Base-by-base conservation (phyloP, 2,797 vertebrate genomes). In the Rhinophrynus dorsalis region DNA sequence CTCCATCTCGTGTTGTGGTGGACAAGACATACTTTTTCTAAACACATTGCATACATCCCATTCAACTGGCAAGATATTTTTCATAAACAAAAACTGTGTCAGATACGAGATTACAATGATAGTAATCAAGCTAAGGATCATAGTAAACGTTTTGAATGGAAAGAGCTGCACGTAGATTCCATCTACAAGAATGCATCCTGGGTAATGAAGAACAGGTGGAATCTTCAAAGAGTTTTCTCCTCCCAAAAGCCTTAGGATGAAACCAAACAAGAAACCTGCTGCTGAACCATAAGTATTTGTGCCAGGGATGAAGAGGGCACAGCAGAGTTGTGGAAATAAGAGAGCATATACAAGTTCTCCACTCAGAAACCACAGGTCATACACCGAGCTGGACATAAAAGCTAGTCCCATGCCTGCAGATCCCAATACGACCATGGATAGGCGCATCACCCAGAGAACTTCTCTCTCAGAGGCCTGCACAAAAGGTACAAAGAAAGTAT, bases 41-140 rank as follows among this genome's bases (percentile, higher is more conserved):
- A 1, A 78, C 77, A 88, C 74, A 23, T 83, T 82, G 58, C 88
- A 92, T 40, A 91, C 48, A 13, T 93, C 91, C 86, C 86, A 92
- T 48, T 71, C 78, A 11, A 5, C 64, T 0, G 90, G 77, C 54
- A 94, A 71, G 30, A 92, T 70, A 3, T 83, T 86, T 55, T 83
- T 89, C 76, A 79, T 86, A 75, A 94, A 92, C 72, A 91, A 15
- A 71, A 84, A 33, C 2, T 45, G 77, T 0, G 79, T 24, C 57
- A 92, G 20, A 75, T 83, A 76, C 0, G 91, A 94, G 57, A 88
- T 56, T 2, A 83, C 42, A 23, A 91, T 0, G 1, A 92, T 92
- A 0, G 81, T 85, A 8, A 75, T 5, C 1, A 90, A 52, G 0
- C 89, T 86, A 26, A 80, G 35, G 35, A 92, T 9, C 89, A 93